Conservation (phyloP, 2,888 invertebrate genomes). For the Amphipoea lucens region DNA sequence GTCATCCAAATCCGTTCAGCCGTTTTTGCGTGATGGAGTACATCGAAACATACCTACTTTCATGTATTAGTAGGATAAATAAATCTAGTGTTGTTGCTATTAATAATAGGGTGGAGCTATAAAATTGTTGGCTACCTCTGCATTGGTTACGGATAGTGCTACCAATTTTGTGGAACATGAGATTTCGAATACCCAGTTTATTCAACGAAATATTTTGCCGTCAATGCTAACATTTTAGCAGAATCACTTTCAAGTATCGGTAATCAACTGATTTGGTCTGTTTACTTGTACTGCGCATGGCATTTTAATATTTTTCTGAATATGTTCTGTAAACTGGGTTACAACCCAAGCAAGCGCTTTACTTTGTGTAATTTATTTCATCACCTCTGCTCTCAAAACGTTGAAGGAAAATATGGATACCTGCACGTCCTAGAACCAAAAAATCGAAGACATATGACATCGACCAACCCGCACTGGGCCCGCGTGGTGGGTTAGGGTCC, state of each 20-base stretch:
- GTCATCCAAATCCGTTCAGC: background rate
- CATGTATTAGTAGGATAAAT: background rate
- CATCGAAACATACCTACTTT: background rate
- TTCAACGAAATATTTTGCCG: background rate
- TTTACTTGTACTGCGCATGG: too few relatives aligned
- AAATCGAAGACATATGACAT: too few relatives aligned
- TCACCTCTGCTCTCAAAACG: too few relatives aligned
- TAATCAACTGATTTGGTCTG: background rate
- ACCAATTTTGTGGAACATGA: slow-evolving; percentile 19
- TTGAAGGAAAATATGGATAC: too few relatives aligned
- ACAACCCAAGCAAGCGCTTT: too few relatives aligned
- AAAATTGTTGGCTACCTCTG: slow-evolving; percentile 56
- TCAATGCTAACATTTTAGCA: background rate
- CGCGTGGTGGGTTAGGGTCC: too few relatives aligned
- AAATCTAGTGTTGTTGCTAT: slow-evolving; percentile 29
- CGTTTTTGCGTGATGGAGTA: background rate
- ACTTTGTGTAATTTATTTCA: too few relatives aligned
- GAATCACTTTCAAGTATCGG: background rate
- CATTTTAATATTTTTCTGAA: background rate
- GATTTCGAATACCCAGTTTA: background rate
- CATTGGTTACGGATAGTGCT: slow-evolving; percentile 38
- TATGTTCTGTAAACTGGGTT: background rate
- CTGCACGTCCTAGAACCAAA: too few relatives aligned
- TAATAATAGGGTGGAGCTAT: slow-evolving; percentile 54
- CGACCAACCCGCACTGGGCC: too few relatives aligned